phyloP scores from a whole-genome alignment of 2,888 invertebrate species.

The Drosophila falleni region DNA sequence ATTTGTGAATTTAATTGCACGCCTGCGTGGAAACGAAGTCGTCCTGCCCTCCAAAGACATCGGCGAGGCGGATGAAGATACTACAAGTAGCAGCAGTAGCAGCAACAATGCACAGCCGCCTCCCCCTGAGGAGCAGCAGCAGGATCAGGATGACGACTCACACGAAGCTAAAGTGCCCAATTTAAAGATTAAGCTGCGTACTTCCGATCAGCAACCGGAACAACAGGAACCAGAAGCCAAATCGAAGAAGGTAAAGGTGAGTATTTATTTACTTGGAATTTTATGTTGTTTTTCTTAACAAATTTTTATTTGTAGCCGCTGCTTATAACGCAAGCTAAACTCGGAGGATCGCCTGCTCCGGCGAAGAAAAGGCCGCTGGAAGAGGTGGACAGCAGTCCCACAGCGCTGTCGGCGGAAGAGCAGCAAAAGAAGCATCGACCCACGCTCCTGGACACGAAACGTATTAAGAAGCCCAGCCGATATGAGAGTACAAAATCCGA shows the following conservation, averaged over 20 bases:
- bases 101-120: conserved; percentile 77
- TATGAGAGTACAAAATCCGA: conserved; percentile 82
- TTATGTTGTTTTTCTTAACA: background rate
- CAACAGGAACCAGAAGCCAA: conserved; percentile 50
- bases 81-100: conserved; percentile 87
- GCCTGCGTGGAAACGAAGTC: conserved; percentile 90
- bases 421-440: conserved; percentile 80
- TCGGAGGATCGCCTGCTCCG: conserved; percentile 53
- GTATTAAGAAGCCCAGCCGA: conserved; percentile 81
- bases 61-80: conserved; percentile 88
- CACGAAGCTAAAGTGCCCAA: conserved; percentile 85
- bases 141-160: conserved; percentile 86
- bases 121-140: conserved; percentile 85
- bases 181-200: conserved; percentile 83
- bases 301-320: conserved; percentile 69
- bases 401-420: conserved; percentile 46
- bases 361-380: conserved; percentile 76
- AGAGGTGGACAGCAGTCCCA: conserved; percentile 65
- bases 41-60: conserved; percentile 86
- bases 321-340: conserved; percentile 82
- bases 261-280: conserved; percentile 6
- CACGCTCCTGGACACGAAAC: conserved; percentile 81
- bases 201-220: conserved; percentile 54
- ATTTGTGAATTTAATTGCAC: conserved; percentile 91
- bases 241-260: conserved; percentile 80